Evolutionary conservation across 2,888 invertebrate genomes (phyloP).

Genomic region (Melipona bicolor): DNA sequence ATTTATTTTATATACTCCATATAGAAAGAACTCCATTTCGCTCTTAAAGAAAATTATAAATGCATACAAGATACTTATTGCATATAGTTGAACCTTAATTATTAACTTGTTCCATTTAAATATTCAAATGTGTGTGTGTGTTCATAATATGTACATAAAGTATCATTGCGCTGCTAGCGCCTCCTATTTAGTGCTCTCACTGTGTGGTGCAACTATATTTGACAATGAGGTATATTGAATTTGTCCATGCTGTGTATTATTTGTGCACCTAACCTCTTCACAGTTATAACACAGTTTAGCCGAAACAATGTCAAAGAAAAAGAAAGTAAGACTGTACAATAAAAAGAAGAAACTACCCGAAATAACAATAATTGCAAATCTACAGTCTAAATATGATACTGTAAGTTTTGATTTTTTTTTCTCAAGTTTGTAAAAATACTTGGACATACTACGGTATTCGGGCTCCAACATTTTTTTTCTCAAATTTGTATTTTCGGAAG

Average conservation of each 20-base stretch:
- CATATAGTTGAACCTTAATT: background rate
- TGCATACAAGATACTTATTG: background rate
- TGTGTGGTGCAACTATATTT: background rate
- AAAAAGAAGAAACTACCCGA: constrained; percentile 76
- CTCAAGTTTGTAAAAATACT: background rate
- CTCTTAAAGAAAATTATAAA: background rate
- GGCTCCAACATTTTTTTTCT: too few species aligned
- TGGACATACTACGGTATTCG: too few species aligned
- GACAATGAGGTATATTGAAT: background rate
- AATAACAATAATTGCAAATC: constrained; percentile 73
- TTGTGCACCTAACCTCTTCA: constrained; percentile 39
- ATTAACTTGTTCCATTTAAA: background rate
- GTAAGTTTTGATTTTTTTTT: constrained; percentile 66
- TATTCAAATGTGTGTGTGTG: background rate
- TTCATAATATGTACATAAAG: background rate
- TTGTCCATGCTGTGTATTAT: background rate
- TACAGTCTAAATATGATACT: constrained; percentile 74
- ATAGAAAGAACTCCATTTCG: background rate
- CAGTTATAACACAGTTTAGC: too few species aligned
- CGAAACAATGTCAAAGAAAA: constrained; percentile 51
- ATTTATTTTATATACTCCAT: background rate
- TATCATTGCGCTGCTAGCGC: background rate
- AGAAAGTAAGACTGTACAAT: constrained; percentile 77
- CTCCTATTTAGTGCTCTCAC: background rate
- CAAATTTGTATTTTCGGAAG: too few species aligned